Percentiles rank a stretch among this genome's conserved stretches.
These are phyloP conservation scores for Gnathonemus longibarbis DNA, from an alignment of 2,113 vertebrate genomes.

Conservation along the genomic window DNA sequence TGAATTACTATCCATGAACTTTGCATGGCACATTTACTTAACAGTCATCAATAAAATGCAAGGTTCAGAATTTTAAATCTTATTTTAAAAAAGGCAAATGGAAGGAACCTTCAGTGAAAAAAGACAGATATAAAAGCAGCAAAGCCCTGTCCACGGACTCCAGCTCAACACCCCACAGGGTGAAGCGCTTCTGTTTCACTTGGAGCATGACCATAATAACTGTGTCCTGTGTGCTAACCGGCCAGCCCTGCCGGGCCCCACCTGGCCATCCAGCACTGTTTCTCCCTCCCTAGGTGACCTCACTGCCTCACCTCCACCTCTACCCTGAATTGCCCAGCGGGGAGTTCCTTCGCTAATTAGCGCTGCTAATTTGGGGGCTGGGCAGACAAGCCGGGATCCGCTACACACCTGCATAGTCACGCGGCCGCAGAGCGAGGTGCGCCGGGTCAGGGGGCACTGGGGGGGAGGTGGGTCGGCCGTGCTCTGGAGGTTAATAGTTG, in stretches of 20 bases:
- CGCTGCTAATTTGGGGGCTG: conserved; percentile 61
- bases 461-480: conserved; percentile 21
- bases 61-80: not conserved
- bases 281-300: conserved; percentile 20
- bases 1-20: not conserved
- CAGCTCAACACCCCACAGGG: not conserved
- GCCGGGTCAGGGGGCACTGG: conserved; percentile 50
- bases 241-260: not conserved
- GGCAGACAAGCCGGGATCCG: conserved; percentile 54
- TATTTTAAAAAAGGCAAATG: not conserved
- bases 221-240: not conserved
- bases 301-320: conserved; percentile 31
- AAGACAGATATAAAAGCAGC: not conserved
- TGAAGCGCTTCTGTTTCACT: not conserved
- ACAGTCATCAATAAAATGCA: not conserved
- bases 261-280: conserved; percentile 28
- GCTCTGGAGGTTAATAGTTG: conserved; percentile 49
- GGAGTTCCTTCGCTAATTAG: conserved; percentile 64
- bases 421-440: conserved; percentile 63
- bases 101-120: not conserved
- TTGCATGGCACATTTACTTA: not conserved
- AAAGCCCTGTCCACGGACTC: not conserved
- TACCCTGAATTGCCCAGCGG: conserved; percentile 61
- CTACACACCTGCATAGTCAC: conserved; percentile 71
- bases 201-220: not conserved